Evolutionary conservation across 2,113 vertebrate genomes (phyloP).

Genomic region (Syngnathus scovelli): DNA sequence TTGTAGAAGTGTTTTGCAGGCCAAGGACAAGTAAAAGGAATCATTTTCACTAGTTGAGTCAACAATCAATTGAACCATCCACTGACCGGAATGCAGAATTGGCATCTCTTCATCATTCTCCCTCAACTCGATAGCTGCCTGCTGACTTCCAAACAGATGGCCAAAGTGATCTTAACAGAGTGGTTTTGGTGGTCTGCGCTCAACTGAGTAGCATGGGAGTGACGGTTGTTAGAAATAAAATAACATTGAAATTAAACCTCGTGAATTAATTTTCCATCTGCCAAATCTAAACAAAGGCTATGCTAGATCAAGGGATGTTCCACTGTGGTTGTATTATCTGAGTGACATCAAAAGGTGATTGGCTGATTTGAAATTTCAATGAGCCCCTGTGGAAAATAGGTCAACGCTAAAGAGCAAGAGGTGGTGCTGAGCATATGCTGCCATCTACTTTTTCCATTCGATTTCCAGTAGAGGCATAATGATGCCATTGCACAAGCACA

Average conservation of each 20-base stretch:
- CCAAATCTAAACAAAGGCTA: neutral
- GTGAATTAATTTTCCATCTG: neutral
- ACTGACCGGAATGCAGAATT: neutral
- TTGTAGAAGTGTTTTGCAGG: neutral
- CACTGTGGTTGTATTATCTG: neutral
- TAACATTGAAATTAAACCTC: too few species aligned
- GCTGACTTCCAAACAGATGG: neutral
- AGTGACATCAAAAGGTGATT: neutral
- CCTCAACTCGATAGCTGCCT: neutral
- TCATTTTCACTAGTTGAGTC: neutral
- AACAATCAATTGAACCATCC: neutral
- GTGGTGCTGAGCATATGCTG: neutral
- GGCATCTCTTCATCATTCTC: neutral
- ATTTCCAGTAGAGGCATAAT: constrained; percentile 14
- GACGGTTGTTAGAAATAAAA: too few species aligned
- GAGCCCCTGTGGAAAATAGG: constrained; percentile 54
- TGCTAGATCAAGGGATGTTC: neutral
- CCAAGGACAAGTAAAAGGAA: neutral
- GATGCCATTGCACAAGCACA: constrained; percentile 8
- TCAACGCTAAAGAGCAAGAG: constrained; percentile 25
- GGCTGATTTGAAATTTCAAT: constrained; percentile 51
- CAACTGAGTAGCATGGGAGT: neutral
- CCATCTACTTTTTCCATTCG: constrained; percentile 1
- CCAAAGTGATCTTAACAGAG: neutral
- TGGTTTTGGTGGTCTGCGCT: neutral